Evolutionary conservation across 2,797 vertebrate genomes (phyloP), one percentile per base, ranked within the genome.

Genomic region (Dryobates pubescens): DNA sequence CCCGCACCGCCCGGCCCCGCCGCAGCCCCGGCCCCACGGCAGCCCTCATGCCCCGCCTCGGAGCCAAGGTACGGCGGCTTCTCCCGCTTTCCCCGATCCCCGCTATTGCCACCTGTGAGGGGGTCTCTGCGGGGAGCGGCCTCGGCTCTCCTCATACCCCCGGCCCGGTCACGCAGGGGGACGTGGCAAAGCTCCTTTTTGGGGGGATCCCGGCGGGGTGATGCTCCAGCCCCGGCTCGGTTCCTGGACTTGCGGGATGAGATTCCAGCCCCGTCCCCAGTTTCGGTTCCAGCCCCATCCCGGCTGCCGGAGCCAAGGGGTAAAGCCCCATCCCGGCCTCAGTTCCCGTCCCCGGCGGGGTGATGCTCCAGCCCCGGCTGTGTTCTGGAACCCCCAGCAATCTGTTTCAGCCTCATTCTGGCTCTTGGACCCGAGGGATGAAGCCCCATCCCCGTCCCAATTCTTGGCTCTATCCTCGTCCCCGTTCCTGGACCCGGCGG

Each of bases 11-110:
- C 51, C 53, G 53, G 53, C 53, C 53, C 76, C 26, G 32, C 57
- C 19, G 57, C 57, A 32, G 30, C 78, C 71, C 76, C 8, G 85
- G 67, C 65, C 78, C 59, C 59, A 70, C 79, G 67, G 87, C 93
- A 78, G 90, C 80, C 84, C 81, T 78, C 73, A 88, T 86, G 88
- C 81, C 81, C 90, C 88, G 68, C 88, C 63, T 54, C 84, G 87
- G 93, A 92, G 75, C 75, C 79, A 59, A 92, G 83, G 93, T 88
- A 88, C 77, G 72, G 85, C 82, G 82, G 77, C 22, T 51, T 70
- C 75, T 49, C 54, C 15, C 13, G 26, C 27, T 27, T 27, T 26
- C 53, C 51, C 53, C 53, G 14, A 8, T 13, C 53, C 16, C 27
- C 53, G 27, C 27, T 56, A 30, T 27, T 24, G 87, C 47, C 83